These are phyloP conservation scores for Hylyphantes graminicola DNA, from an alignment of 1,140 invertebrate species.

Conservation along the genomic window DNA sequence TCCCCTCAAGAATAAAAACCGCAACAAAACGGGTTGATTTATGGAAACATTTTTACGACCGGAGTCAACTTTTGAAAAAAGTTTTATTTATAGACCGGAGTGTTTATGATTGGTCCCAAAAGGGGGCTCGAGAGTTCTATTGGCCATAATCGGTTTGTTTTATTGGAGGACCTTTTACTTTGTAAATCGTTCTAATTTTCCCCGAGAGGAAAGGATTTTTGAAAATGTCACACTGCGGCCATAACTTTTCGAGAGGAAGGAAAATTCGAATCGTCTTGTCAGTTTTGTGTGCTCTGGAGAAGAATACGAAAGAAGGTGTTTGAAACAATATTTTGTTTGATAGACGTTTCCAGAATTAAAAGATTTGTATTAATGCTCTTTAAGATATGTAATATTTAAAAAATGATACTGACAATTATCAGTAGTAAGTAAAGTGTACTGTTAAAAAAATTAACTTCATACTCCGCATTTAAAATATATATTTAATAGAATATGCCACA, in stretches of 20 bases:
- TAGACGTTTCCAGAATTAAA: no score
- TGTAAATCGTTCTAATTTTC: slow-evolving; percentile 52
- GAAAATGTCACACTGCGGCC: neutral
- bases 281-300: no score
- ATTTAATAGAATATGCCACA: no score
- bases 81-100: slow-evolving; percentile 46
- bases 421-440: no score
- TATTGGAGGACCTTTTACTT: slow-evolving; percentile 20
- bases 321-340: no score
- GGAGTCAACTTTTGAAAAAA: slow-evolving; percentile 20
- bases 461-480: no score
- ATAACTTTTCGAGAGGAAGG: neutral
- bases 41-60: slow-evolving; percentile 49
- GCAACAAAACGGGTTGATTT: slow-evolving; percentile 29
- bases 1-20: neutral
- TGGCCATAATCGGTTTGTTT: slow-evolving; percentile 19
- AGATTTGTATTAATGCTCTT: no score
- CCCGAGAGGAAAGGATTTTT: neutral
- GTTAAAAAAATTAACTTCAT: no score
- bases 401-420: no score
- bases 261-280: no score
- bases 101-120: slow-evolving; percentile 16
- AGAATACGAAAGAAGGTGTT: no score
- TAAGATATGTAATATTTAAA: no score
- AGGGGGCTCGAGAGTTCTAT: neutral